Percentiles rank a stretch among this genome's conserved stretches.
Conservation (phyloP, 2,888 invertebrate genomes). For the Apamea anceps region DNA sequence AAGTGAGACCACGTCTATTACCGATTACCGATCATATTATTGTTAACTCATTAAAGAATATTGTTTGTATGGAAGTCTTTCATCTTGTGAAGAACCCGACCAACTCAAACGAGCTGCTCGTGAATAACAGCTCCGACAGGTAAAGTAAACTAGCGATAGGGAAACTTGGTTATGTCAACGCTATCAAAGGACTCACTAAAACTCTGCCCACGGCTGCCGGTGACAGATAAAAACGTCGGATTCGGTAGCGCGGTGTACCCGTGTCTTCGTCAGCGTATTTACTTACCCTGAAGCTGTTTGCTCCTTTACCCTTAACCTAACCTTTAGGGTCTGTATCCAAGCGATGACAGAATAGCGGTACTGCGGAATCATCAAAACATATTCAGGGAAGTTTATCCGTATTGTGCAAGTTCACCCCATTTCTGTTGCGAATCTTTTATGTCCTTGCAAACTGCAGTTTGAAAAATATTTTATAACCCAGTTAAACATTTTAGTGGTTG, state of each 20-base stretch:
- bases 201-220: conserved; percentile 80
- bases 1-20: too few relatives aligned
- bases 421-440: conserved; percentile 27
- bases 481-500: conserved; percentile 33
- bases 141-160: conserved; percentile 69
- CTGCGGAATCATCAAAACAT: neutral
- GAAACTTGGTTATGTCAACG: conserved; percentile 75
- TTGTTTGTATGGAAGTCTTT: too few relatives aligned
- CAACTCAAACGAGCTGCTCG: too few relatives aligned
- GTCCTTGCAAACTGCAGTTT: conserved; percentile 31
- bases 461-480: conserved; percentile 46
- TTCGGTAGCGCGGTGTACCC: conserved; percentile 82
- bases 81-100: too few relatives aligned
- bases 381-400: neutral
- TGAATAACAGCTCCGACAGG: too few relatives aligned
- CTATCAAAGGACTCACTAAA: conserved; percentile 82
- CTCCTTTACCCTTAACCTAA: conserved; percentile 86
- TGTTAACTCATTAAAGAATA: too few relatives aligned
- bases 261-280: conserved; percentile 89
- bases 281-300: conserved; percentile 88
- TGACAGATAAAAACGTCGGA: conserved; percentile 88
- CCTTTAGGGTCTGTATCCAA: conserved; percentile 71
- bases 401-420: neutral
- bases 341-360: conserved; percentile 58
- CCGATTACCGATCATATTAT: too few relatives aligned